Evolutionary conservation across 2,888 invertebrate species (phyloP), one percentile per base, ranked within the genome.

Genomic region (Parnassius apollo): DNA sequence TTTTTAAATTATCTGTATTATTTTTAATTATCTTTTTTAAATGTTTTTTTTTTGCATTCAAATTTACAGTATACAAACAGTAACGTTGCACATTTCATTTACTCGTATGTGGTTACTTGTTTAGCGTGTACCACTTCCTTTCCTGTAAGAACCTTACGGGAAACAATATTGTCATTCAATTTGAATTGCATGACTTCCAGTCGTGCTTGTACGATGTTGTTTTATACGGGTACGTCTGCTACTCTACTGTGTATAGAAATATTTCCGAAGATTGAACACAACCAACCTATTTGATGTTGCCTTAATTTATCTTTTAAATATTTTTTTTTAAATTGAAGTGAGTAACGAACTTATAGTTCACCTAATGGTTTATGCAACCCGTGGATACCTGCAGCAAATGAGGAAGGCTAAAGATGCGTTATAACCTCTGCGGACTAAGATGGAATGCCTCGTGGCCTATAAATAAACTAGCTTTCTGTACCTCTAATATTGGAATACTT

Each of bases 141-240:
- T 62, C 45, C 60, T 51, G 12, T 44, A 55, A 60, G 54, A 64
- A 59, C 61, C 64, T 62, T 63, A 54, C 62, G 51, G 62, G 64
- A 63, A 68, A 70, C 69, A 72, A 71, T 74, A 72, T 73, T 74
- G 70, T 71, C 71, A 69, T 71, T 70, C 67, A 74, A 78, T 79
- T 80, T 77, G 75, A 79, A 75, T 81, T 78, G 79, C 81, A 81
- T 80, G 79, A 75, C 71, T 73, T 66, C 52, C 58, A 71, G 70
- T 73, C 73, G 71, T 77, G 50, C 63, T 59, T 42, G 45, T 42
- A 18, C 51, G 25, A 45, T 59, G 63, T 63, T 63, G 59, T 59
- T 63, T 59, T 59, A 59, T 63, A 51, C 56, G 18, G 1, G 18
- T 18, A 18, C 18, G 51, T 63, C 51, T 50, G 59, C 42, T 45